phyloP scores from a whole-genome alignment of 2,797 vertebrate species.

The Sandelia bainsii region DNA sequence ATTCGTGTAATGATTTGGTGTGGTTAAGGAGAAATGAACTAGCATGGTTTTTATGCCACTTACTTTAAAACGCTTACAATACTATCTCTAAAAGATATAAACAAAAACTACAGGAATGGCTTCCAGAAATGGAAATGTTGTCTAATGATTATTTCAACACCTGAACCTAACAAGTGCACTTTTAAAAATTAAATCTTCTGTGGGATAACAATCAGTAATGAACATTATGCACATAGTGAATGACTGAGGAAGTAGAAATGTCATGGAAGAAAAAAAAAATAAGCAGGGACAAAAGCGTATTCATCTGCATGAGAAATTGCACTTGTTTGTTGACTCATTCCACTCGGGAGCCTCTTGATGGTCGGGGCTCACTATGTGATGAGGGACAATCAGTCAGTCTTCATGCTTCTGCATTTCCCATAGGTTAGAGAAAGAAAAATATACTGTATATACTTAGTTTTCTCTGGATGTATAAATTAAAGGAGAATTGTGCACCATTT shows the following conservation, averaged over 20 bases:
- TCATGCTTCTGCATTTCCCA: slow-evolving; percentile 25
- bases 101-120: neutral
- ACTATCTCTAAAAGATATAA: neutral
- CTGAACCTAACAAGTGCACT: neutral
- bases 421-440: neutral
- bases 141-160: neutral
- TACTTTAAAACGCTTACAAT: neutral
- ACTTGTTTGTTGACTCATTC: slow-evolving; percentile 44
- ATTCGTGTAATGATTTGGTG: neutral
- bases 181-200: slow-evolving; percentile 32
- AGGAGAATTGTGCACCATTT: neutral
- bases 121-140: too few species aligned
- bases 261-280: neutral
- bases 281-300: slow-evolving; percentile 24
- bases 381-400: slow-evolving; percentile 41
- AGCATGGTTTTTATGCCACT: too few species aligned
- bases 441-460: neutral
- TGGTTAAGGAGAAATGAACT: too few species aligned
- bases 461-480: neutral
- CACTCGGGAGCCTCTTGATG: slow-evolving; percentile 42
- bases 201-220: slow-evolving; percentile 47
- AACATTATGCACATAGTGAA: slow-evolving; percentile 43
- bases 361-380: slow-evolving; percentile 31
- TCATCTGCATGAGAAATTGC: slow-evolving; percentile 40
- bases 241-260: slow-evolving; percentile 35